Conservation (phyloP, 1,140 invertebrate species). For the Muscidifurax raptorellus region DNA sequence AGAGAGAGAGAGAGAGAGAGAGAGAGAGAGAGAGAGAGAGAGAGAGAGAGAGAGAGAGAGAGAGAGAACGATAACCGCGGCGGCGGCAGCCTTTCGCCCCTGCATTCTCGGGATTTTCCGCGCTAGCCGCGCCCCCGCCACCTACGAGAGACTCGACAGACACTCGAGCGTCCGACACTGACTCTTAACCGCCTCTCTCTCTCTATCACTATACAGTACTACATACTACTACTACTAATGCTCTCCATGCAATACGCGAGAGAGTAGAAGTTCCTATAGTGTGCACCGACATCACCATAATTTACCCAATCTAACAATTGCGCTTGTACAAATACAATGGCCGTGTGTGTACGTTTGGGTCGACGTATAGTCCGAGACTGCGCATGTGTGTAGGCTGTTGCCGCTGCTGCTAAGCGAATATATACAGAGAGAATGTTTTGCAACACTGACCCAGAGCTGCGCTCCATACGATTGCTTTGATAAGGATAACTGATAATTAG, state of each 20-base stretch:
- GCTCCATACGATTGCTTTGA: neutral
- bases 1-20: too few relatives aligned
- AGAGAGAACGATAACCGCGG: neutral
- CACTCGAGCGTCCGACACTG: neutral
- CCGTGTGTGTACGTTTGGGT: neutral
- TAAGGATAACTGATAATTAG: neutral
- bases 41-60: slow-evolving; percentile 7
- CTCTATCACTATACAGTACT: neutral
- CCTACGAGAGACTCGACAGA: neutral
- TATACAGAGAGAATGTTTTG: neutral
- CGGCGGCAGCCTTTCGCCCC: neutral
- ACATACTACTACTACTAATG: neutral
- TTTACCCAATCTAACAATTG: neutral
- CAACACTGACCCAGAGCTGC: neutral
- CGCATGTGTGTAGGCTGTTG: neutral
- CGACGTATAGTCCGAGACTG: neutral
- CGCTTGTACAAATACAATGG: neutral
- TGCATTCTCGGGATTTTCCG: slow-evolving; percentile 1
- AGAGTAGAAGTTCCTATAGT: neutral
- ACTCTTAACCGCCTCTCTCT: neutral
- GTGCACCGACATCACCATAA: neutral
- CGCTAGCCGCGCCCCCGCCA: neutral
- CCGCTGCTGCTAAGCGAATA: too few relatives aligned
- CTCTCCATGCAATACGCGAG: neutral
- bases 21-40: slow-evolving; percentile 3